Base-by-base conservation (phyloP, 2,113 vertebrate species). In the Coryphaenoides rupestris region DNA sequence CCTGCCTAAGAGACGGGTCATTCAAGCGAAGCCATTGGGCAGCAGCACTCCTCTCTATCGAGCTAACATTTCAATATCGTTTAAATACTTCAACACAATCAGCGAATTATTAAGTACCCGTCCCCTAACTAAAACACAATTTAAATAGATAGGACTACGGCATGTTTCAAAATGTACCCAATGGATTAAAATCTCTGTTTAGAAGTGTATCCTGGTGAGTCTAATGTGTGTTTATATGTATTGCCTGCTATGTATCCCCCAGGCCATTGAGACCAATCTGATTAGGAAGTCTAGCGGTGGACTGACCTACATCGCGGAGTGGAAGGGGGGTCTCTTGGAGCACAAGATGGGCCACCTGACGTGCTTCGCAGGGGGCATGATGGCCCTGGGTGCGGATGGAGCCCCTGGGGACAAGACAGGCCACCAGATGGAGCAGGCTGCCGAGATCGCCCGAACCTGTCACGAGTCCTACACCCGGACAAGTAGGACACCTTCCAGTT, bases 341-440 rank as follows among this genome's bases (percentile, higher is more conserved):
- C 96, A 98, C 64, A 99, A 99, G 88, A 99, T 99, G 97, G 97
- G 97, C 4, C 97, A 99, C 73, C 89, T 99, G 74, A 98, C 97
- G 2, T 99, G 97, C 73, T 99, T 99, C 33, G 95, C 97, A 0
- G 97, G 97, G 2, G 97, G 97, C 66, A 99, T 99, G 97, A 97
- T 99, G 69, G 96, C 95, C 0, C 92, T 99, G 0, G 97, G 97
- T 12, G 96, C 96, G 0, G 95, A 98, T 0, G 94, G 95, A 1
- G 95, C 95, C 0, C 92, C 95, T 0, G n/a, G 55, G 1, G 92
- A 93, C 76, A 91, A 91, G 85, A 94, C 91, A 0, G 94, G 95
- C 28, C 95, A 92, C 56, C 94, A 98, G 87, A 95, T 96, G 74
- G 94, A 98, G 81, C 91, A 94, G 3, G 96, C 94, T 0, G 96